Conservation (phyloP, 2,888 invertebrate genomes). For the Gasteruption jaculator region DNA sequence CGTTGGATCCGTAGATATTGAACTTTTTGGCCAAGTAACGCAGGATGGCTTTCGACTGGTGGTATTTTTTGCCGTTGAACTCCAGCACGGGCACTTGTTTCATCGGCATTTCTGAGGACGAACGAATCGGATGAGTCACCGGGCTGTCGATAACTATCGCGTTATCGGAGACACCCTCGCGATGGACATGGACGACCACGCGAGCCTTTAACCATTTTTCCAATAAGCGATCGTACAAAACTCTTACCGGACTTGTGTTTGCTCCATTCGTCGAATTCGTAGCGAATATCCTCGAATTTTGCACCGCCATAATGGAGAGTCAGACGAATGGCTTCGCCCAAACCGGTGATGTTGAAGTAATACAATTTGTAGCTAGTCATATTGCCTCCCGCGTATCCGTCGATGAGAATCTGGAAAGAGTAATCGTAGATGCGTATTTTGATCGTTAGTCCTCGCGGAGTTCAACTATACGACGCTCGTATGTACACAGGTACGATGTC, state of each 20-base stretch:
- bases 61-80: conserved; percentile 49
- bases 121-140: no score
- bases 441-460: background rate
- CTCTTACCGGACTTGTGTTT: conserved; percentile 32
- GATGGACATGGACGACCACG: no score
- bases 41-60: conserved; percentile 54
- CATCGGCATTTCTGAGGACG: conserved; percentile 53
- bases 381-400: no score
- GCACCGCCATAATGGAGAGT: conserved; percentile 43
- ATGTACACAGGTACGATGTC: no score
- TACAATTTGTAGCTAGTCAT: conserved; percentile 46
- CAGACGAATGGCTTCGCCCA: conserved; percentile 48
- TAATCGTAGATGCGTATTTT: background rate
- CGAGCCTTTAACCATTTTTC: no score
- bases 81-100: conserved; percentile 53
- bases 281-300: conserved; percentile 49
- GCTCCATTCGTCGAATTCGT: conserved; percentile 41
- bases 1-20: conserved; percentile 53
- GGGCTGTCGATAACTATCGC: no score
- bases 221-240: background rate
- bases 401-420: background rate
- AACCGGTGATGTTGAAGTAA: conserved; percentile 50
- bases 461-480: no score
- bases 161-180: no score
- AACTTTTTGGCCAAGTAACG: conserved; percentile 55